phyloP scores from a whole-genome alignment of 1,140 invertebrate species.

The Eupristina koningsbergeri region DNA sequence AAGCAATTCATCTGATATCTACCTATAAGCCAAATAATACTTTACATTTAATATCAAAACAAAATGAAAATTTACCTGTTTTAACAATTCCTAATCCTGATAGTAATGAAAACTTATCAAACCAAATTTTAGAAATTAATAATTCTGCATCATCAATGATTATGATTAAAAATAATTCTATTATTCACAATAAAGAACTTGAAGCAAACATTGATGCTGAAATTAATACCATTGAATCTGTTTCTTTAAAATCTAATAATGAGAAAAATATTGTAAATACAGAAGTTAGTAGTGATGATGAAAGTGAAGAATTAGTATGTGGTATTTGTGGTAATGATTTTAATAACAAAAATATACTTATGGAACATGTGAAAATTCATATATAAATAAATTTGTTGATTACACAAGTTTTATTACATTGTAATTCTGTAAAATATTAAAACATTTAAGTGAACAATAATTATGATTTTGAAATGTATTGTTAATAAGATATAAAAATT shows the following conservation, averaged over 20 bases:
- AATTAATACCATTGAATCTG: slow-evolving; percentile 25
- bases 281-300: slow-evolving; percentile 57
- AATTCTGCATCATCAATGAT: slow-evolving; percentile 33
- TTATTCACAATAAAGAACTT: not conserved
- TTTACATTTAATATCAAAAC: slow-evolving; percentile 66
- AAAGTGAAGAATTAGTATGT: slow-evolving; percentile 61
- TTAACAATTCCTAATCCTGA: slow-evolving; percentile 64
- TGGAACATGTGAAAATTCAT: slow-evolving; percentile 71
- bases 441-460: not conserved
- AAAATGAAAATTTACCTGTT: slow-evolving; percentile 63
- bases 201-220: not conserved
- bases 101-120: slow-evolving; percentile 62
- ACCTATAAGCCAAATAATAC: slow-evolving; percentile 56
- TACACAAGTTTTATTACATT: slow-evolving; percentile 26
- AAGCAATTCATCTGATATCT: slow-evolving; percentile 49
- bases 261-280: slow-evolving; percentile 34
- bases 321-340: slow-evolving; percentile 70
- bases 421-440: slow-evolving; percentile 5
- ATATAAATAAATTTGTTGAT: slow-evolving; percentile 60
- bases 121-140: slow-evolving; percentile 60
- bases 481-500: not conserved
- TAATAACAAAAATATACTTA: slow-evolving; percentile 64
- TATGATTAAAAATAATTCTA: not conserved
- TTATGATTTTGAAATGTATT: not conserved
- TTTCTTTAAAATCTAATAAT: not conserved